Evolutionary conservation across 2,113 vertebrate genomes (phyloP).

Genomic region (Corvus cornix): DNA sequence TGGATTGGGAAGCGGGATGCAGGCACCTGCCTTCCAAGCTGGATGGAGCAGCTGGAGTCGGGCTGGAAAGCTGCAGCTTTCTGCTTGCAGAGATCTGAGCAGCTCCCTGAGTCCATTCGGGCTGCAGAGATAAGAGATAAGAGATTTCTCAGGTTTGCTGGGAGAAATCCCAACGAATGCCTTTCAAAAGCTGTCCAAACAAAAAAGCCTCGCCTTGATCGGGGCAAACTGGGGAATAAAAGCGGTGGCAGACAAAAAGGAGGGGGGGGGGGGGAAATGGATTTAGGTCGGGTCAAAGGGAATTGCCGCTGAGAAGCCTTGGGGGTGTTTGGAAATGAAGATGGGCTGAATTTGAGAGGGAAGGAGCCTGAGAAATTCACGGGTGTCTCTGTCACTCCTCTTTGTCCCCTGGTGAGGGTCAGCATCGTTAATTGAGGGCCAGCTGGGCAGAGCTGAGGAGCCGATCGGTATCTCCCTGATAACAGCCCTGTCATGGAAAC

Average conservation of each 20-base stretch:
- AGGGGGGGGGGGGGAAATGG: accelerated
- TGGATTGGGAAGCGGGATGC: background rate
- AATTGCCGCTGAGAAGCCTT: background rate
- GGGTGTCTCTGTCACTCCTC: background rate
- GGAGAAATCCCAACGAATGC: background rate
- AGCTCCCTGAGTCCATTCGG: background rate
- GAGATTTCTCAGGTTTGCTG: background rate
- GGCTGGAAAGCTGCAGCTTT: background rate
- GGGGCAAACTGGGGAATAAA: background rate
- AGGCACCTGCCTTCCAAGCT: background rate
- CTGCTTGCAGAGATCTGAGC: background rate
- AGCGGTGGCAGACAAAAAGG: background rate
- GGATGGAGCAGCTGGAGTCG: background rate
- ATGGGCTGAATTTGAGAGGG: background rate
- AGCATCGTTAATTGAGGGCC: background rate
- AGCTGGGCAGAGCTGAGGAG: background rate
- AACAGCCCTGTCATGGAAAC: background rate
- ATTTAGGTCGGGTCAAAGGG: background rate
- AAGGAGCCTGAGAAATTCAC: background rate
- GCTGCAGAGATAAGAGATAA: background rate
- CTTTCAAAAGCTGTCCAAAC: background rate
- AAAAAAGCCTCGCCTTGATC: background rate
- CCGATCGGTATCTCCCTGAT: background rate
- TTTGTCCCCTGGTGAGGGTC: background rate
- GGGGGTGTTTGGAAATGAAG: background rate